phyloP scores from a whole-genome alignment of 2,797 vertebrate species.

The Caiman crocodilus region DNA sequence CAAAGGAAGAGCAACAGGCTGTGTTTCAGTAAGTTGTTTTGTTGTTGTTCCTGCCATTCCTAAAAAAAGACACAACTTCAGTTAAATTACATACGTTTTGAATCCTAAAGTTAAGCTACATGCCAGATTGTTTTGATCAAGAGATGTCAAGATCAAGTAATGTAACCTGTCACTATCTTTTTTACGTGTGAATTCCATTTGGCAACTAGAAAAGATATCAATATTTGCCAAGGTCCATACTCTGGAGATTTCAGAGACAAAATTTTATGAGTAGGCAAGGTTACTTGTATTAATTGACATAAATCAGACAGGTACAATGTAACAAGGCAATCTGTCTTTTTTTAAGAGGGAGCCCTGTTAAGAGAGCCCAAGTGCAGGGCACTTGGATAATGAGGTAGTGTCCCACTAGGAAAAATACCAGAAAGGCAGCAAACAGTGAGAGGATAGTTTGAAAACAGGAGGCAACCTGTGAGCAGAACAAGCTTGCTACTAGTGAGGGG shows the following conservation, averaged over 20 bases:
- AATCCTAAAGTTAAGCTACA: neutral
- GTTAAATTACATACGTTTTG: neutral
- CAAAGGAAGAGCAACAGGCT: slow-evolving; percentile 77
- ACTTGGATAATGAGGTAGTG: too few species aligned
- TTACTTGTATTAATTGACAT: neutral
- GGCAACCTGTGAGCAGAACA: too few species aligned
- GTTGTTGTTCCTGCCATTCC: neutral
- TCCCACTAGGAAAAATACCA: too few species aligned
- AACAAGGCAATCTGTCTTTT: too few species aligned
- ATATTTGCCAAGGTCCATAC: neutral
- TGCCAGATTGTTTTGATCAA: neutral
- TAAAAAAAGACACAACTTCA: neutral
- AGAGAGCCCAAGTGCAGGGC: too few species aligned
- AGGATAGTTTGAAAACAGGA: too few species aligned
- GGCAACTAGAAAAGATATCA: neutral
- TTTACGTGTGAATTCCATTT: neutral
- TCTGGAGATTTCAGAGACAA: neutral
- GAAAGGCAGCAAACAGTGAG: too few species aligned
- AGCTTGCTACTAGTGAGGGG: too few species aligned
- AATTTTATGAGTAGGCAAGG: neutral
- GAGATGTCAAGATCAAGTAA: too few species aligned
- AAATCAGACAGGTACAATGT: neutral
- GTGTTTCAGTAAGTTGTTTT: slow-evolving; percentile 78
- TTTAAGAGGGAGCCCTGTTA: too few species aligned
- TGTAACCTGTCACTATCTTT: neutral